Evolutionary conservation across 2,888 invertebrate species (phyloP).

Genomic region (Hemistola chrysoprasaria): DNA sequence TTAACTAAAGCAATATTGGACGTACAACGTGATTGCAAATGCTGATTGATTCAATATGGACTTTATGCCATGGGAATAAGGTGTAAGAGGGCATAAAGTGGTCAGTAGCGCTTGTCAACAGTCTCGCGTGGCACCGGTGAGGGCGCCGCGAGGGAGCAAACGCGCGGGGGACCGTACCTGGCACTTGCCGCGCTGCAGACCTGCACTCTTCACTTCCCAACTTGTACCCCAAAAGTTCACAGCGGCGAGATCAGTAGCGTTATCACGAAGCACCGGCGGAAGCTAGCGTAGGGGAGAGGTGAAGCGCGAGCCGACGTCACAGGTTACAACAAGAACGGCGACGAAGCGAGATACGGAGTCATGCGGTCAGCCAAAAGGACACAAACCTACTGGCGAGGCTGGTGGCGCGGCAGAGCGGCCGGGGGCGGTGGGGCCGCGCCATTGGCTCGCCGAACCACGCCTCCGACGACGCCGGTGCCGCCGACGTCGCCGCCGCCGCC

Average conservation of each 20-base stretch:
- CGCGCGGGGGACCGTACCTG: conserved; percentile 64
- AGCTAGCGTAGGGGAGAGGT: conserved; percentile 61
- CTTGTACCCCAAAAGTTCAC: conserved; percentile 60
- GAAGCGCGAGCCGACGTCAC: conserved; percentile 76
- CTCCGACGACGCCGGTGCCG: conserved; percentile 62
- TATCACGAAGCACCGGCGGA: conserved; percentile 60
- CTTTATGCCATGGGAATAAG: conserved; percentile 19
- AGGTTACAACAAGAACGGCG: conserved; percentile 77
- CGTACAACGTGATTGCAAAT: conserved; percentile 13
- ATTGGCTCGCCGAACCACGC: conserved; percentile 77
- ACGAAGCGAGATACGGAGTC: conserved; percentile 82
- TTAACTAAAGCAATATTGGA: conserved; percentile 1
- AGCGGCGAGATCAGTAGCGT: conserved; percentile 46
- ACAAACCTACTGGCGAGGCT: conserved; percentile 81
- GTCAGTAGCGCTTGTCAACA: conserved; percentile 40
- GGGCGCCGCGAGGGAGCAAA: conserved; percentile 40
- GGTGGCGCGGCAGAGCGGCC: conserved; percentile 61
- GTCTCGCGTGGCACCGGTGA: conserved; percentile 49
- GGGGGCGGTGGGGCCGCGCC: conserved; percentile 69
- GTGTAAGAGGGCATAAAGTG: neutral
- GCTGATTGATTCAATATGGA: conserved; percentile 19
- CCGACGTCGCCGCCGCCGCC: conserved; percentile 51
- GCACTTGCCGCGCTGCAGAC: conserved; percentile 61
- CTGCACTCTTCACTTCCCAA: conserved; percentile 62
- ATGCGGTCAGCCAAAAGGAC: conserved; percentile 83